Conservation (phyloP, 2,888 invertebrate genomes). For the Leucoptera coffeella region DNA sequence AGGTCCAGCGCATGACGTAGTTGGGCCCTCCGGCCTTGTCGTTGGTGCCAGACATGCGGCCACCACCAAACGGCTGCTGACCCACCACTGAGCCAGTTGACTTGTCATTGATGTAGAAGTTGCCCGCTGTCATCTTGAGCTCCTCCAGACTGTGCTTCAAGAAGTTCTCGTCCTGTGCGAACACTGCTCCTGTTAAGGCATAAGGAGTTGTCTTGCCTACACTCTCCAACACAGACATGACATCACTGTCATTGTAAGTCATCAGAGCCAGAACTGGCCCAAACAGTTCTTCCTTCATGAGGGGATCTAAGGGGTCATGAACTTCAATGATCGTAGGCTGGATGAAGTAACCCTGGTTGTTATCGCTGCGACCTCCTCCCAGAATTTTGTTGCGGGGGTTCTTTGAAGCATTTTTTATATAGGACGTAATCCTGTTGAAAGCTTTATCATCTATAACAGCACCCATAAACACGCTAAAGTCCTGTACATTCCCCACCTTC, state of each 20-base stretch:
- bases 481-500: slow-evolving; percentile 81
- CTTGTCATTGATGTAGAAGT: slow-evolving; percentile 98
- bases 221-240: slow-evolving; percentile 62
- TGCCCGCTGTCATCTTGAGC: slow-evolving; percentile 88
- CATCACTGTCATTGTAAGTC: slow-evolving; percentile 76
- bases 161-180: slow-evolving; percentile 79
- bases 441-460: slow-evolving; percentile 96
- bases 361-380: slow-evolving; percentile 83
- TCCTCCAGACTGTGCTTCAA: slow-evolving; percentile 70
- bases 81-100: slow-evolving; percentile 98
- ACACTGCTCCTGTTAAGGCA: slow-evolving; percentile 94
- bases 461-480: slow-evolving; percentile 78
- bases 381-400: slow-evolving; percentile 69
- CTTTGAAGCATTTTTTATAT: slow-evolving; percentile 82
- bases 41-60: slow-evolving; percentile 94
- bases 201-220: slow-evolving; percentile 80
- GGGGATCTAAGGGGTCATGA: slow-evolving; percentile 76
- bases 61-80: slow-evolving; percentile 98
- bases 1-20: slow-evolving; percentile 87
- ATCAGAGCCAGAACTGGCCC: slow-evolving; percentile 89
- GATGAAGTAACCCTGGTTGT: slow-evolving; percentile 83
- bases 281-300: slow-evolving; percentile 95
- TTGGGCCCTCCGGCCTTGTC: slow-evolving; percentile 99
- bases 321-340: slow-evolving; percentile 90
- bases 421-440: slow-evolving; percentile 80